These are phyloP conservation scores for Stigmatopora argus DNA, from an alignment of 2,113 vertebrate genomes.

Conservation along the genomic window DNA sequence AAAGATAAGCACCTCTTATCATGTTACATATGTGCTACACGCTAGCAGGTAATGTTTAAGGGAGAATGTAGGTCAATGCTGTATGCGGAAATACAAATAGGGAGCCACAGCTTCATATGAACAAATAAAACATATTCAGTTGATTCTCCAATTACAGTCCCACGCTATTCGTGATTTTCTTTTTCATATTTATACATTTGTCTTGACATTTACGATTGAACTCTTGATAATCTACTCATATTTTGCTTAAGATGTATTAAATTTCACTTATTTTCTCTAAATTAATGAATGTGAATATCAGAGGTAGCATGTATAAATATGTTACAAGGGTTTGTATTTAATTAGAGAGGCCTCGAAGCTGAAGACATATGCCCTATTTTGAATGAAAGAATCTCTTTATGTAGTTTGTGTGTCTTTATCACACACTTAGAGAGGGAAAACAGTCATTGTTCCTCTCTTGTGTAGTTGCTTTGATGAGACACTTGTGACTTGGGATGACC, in stretches of 20 bases:
- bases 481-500: conserved; percentile 28
- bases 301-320: background rate
- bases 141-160: conserved; percentile 1
- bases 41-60: conserved; percentile 12
- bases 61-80: conserved; percentile 40
- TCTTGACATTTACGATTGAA: no score
- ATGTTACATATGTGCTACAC: conserved; percentile 22
- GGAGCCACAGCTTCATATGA: background rate
- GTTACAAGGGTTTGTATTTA: background rate
- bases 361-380: conserved; percentile 5
- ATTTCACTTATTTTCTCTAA: background rate
- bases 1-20: conserved; percentile 37
- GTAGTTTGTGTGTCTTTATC: conserved; percentile 8
- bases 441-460: background rate
- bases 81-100: conserved; percentile 6
- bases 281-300: background rate
- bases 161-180: background rate
- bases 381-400: background rate
- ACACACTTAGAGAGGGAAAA: conserved; percentile 10
- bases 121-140: background rate
- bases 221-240: no score
- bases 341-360: background rate
- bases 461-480: conserved; percentile 23
- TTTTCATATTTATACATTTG: no score
- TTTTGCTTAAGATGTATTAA: background rate